A percentile compares a stretch with the other conserved stretches of the same genome.
These are phyloP conservation scores for Thamnaconus septentrionalis DNA, from an alignment of 2,113 vertebrate genomes.

Conservation along the genomic window DNA sequence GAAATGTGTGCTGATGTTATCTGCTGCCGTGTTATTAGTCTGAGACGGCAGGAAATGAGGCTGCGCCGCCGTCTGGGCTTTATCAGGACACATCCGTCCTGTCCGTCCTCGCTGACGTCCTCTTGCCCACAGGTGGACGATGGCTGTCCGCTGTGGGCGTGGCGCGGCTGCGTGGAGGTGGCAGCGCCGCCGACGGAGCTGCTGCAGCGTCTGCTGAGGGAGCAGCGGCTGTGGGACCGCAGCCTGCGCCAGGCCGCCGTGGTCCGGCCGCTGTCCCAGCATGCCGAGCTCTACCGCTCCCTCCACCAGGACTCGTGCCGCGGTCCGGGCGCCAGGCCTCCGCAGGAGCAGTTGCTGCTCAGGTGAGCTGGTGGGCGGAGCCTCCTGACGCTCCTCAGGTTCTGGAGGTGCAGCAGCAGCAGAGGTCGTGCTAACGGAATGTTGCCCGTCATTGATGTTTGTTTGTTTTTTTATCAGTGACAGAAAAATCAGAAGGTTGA, in stretches of 20 bases:
- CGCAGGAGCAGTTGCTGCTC: slow-evolving; percentile 74
- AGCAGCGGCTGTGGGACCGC: slow-evolving; percentile 72
- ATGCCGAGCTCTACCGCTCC: slow-evolving; percentile 76
- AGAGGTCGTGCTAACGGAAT: no score
- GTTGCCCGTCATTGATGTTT: no score
- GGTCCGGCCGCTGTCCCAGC: slow-evolving; percentile 69
- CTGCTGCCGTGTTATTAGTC: no score
- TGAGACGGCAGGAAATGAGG: no score
- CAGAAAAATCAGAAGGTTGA: no score
- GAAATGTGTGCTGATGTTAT: no score
- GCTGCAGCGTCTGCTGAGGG: slow-evolving; percentile 72
- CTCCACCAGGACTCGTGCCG: slow-evolving; percentile 56
- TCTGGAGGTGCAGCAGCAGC: neutral
- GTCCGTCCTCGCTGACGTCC: neutral
- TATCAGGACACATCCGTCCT: neutral
- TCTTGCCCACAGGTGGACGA: slow-evolving; percentile 67
- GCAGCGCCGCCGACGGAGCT: slow-evolving; percentile 67
- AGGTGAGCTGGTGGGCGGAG: slow-evolving; percentile 64
- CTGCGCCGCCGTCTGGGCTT: no score
- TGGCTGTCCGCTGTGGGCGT: slow-evolving; percentile 67
- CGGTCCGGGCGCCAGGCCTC: slow-evolving; percentile 56
- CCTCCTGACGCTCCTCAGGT: no score
- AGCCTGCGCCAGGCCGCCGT: slow-evolving; percentile 61
- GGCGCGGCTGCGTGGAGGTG: slow-evolving; percentile 76
- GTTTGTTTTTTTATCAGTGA: no score